Percentiles rank a stretch among this genome's conserved stretches.
These are phyloP conservation scores for Tenthredo livida DNA, from an alignment of 2,888 invertebrate species.

Conservation along the genomic window DNA sequence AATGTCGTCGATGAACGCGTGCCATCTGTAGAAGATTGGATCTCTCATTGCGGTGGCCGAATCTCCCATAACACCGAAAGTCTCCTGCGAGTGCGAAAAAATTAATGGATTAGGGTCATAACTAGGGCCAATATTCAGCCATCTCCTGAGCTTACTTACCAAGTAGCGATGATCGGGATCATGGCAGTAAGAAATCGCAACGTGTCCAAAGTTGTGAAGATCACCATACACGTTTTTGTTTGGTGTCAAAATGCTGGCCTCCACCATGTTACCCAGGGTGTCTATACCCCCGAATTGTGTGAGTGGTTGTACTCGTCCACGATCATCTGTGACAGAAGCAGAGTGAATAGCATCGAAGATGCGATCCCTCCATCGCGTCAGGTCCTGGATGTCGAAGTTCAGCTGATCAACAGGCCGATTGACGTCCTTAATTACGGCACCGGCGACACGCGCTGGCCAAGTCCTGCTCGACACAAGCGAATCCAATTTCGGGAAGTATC, in stretches of 20 bases:
- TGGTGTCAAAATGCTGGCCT: constrained; percentile 85
- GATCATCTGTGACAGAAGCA: constrained; percentile 81
- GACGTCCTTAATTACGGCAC: constrained; percentile 81
- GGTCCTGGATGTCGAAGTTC: constrained; percentile 83
- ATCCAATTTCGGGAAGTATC: constrained; percentile 92
- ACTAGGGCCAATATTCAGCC: not conserved
- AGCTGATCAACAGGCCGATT: constrained; percentile 86
- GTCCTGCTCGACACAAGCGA: constrained; percentile 87
- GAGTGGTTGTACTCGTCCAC: constrained; percentile 81
- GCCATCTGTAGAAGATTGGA: constrained; percentile 93
- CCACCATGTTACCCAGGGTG: constrained; percentile 89
- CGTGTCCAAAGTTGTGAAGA: constrained; percentile 91
- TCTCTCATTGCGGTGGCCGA: constrained; percentile 93
- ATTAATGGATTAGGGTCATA: not conserved
- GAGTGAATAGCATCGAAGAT: constrained; percentile 86
- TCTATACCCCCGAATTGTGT: constrained; percentile 88
- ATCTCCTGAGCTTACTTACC: constrained; percentile 76
- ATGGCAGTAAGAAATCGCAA: constrained; percentile 87
- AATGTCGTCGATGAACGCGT: constrained; percentile 88
- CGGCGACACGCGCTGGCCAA: constrained; percentile 86
- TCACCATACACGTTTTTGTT: constrained; percentile 88
- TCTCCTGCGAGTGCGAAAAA: constrained; percentile 81
- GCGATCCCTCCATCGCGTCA: constrained; percentile 89
- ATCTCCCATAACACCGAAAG: constrained; percentile 91
- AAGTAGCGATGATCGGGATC: constrained; percentile 89